A percentile compares a stretch with the other conserved stretches of the same genome.
phyloP scores from a whole-genome alignment of 2,113 vertebrate species.

The Ramphastos sulfuratus region DNA sequence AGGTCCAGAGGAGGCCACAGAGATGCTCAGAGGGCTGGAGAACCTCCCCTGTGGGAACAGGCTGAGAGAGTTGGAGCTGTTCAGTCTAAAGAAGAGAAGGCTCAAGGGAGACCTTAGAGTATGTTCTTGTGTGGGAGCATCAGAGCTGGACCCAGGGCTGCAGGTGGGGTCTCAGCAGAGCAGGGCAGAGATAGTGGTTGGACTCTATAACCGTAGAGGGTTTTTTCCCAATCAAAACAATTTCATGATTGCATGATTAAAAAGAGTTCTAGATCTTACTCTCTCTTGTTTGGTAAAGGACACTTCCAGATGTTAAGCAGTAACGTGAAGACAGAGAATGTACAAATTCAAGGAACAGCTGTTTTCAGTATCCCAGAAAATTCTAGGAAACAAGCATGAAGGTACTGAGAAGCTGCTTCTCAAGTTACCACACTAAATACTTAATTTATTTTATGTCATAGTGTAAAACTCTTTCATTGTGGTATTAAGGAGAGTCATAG shows the following conservation, averaged over 20 bases:
- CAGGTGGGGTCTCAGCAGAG: too few relatives aligned
- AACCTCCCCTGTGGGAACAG: too few relatives aligned
- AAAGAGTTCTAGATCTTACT: not conserved
- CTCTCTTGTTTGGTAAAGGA: not conserved
- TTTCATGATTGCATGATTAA: not conserved
- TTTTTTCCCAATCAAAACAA: too few relatives aligned
- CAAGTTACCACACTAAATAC: not conserved
- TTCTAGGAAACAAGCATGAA: not conserved
- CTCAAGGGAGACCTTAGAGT: too few relatives aligned
- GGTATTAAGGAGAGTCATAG: not conserved
- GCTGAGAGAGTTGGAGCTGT: too few relatives aligned
- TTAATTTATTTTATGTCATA: not conserved
- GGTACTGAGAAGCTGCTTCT: not conserved
- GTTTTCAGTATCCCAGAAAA: not conserved
- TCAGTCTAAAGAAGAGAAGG: too few relatives aligned
- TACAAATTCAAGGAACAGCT: not conserved
- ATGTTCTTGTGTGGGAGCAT: too few relatives aligned
- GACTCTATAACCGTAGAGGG: too few relatives aligned
- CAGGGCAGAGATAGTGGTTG: too few relatives aligned
- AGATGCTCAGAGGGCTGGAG: too few relatives aligned
- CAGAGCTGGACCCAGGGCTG: too few relatives aligned
- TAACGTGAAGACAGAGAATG: not conserved
- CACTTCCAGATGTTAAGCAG: not conserved
- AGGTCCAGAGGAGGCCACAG: too few relatives aligned
- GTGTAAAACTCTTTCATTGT: not conserved